phyloP scores from a whole-genome alignment of 2,113 vertebrate species.

The Trachemys scripta region DNA sequence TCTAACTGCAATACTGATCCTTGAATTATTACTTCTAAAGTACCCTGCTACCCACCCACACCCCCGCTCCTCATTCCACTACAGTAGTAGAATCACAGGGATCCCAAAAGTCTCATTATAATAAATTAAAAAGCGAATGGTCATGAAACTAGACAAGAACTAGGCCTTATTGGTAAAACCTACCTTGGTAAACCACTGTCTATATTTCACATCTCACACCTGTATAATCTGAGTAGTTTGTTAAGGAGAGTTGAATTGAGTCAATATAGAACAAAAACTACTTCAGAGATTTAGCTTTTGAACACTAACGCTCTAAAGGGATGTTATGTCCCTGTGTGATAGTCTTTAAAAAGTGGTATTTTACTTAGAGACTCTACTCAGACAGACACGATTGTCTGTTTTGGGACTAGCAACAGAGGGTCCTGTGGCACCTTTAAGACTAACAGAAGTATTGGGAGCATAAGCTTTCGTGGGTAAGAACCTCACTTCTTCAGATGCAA shows the following conservation, averaged over 20 bases:
- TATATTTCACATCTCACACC: rapidly evolving
- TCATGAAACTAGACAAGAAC: not conserved
- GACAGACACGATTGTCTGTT: not conserved
- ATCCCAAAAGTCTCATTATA: not conserved
- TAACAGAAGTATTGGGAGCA: no score
- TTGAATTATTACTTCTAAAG: not conserved
- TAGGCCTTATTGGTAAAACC: not conserved
- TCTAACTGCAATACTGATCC: rapidly evolving
- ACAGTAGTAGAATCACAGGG: rapidly evolving
- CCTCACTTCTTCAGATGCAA: no score
- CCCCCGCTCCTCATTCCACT: not conserved
- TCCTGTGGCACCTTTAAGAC: no score
- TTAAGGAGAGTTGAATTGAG: rapidly evolving
- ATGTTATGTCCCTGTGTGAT: not conserved
- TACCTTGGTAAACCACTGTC: not conserved
- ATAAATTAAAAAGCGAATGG: no score
- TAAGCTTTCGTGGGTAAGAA: no score
- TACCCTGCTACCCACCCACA: not conserved
- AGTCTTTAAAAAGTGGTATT: not conserved
- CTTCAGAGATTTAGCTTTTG: not conserved
- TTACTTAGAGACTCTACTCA: not conserved
- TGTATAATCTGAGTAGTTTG: rapidly evolving
- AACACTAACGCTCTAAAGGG: not conserved
- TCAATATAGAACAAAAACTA: not conserved
- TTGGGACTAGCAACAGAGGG: not conserved